Conservation (phyloP, 2,113 vertebrate genomes). For the Istiophorus platypterus region DNA sequence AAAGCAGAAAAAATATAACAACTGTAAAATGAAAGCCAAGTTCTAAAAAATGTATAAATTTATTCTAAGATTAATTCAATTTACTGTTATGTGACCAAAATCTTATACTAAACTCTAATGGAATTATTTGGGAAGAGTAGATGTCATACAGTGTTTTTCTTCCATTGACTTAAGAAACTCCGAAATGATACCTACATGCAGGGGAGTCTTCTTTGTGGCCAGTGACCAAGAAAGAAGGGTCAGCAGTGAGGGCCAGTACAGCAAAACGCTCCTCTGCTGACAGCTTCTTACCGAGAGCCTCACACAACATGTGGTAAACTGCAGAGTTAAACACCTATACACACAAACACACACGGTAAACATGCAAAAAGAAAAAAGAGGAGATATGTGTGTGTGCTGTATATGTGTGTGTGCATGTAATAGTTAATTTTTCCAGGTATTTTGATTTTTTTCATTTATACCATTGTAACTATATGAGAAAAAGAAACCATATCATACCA, state of each 20-base stretch:
- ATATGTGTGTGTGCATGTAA: no score
- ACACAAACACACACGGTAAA: constrained; percentile 17
- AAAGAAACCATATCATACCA: no score
- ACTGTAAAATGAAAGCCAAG: not conserved
- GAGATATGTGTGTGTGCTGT: no score
- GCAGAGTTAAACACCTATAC: constrained; percentile 88
- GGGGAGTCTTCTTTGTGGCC: not conserved
- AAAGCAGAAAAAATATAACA: constrained; percentile 7
- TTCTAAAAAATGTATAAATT: not conserved
- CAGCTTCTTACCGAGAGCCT: constrained; percentile 75
- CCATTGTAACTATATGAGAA: no score
- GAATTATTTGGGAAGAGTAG: not conserved
- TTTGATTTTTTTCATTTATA: no score
- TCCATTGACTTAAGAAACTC: not conserved
- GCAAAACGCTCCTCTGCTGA: constrained; percentile 85
- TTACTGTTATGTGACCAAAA: not conserved
- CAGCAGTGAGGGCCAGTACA: constrained; percentile 84
- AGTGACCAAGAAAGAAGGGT: constrained; percentile 50
- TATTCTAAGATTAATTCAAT: not conserved
- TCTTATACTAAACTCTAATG: not conserved
- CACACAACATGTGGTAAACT: constrained; percentile 86
- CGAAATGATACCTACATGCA: constrained; percentile 30
- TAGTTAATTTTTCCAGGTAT: no score
- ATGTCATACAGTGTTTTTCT: not conserved
- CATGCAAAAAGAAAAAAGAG: not conserved